Base-by-base conservation (phyloP, 1,140 invertebrate species). In the Monomorium pharaonis region DNA sequence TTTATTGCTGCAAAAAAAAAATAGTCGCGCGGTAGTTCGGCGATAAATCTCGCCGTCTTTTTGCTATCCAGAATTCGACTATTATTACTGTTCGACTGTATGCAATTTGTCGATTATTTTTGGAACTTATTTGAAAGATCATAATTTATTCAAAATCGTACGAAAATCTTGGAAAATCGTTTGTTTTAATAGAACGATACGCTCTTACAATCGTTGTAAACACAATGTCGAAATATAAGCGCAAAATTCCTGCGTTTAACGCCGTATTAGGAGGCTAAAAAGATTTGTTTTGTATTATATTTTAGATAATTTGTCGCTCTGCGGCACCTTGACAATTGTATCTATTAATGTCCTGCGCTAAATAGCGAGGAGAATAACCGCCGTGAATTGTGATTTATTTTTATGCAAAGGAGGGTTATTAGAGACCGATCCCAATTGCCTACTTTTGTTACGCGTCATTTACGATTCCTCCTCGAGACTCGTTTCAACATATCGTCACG, bases 71-170 rank as follows among this genome's bases (percentile, higher is more conserved):
- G 51, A 83, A 83, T 58, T n/a, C n/a, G n/a, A n/a, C n/a, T n/a
- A n/a, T n/a, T n/a, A n/a, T n/a, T n/a, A n/a, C n/a, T n/a, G n/a
- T 47, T 58, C 24, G 24, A 60, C 7, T 58, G 16, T 24, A 56
- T 56, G 16, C 33, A 58, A 72, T 42, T 56, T 5, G 49, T 81
- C 24, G 70, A 27, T 81, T 80, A 80, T 80, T 69, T 80, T 37
- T 54, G 44, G 14, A 18, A 16, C 7, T 49, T 65, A 63, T 56
- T 69, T 78, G 21, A 37, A 37, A 67, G 16, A 67, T 47, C n/a
- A 5, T 69, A 30, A 69, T 54, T 80, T 16, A 42, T 60, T 24
- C 12, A 21, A 37, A 49, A 49, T 33, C 16, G 21, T 37, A 27
- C 21, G 16, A 44, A 69, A 9, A 24, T 42, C 37, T n/a, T 27